A percentile compares a stretch with the other conserved stretches of the same genome.
Evolutionary conservation across 1,140 invertebrate species (phyloP).

Genomic region (Drosophila novamexicana): DNA sequence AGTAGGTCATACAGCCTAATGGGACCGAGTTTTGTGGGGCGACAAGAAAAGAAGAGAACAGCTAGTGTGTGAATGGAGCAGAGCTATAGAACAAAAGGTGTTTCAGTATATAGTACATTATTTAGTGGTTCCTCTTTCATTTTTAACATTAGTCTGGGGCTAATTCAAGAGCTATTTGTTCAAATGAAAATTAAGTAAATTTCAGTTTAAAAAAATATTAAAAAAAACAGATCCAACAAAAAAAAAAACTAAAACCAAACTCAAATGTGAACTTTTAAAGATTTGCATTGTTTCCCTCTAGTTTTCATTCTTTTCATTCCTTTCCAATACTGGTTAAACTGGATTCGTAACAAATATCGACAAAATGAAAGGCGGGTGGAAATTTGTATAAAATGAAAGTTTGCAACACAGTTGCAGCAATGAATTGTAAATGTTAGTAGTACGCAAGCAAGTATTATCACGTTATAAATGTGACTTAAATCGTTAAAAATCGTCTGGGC

Average conservation of each 20-base stretch:
- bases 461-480: conserved; percentile 48
- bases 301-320: background rate
- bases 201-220: background rate
- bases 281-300: background rate
- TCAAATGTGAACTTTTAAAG: conserved; percentile 4
- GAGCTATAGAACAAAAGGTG: background rate
- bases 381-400: conserved; percentile 31
- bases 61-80: background rate
- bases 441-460: conserved; percentile 49
- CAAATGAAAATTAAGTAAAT: background rate
- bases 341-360: background rate
- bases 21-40: background rate
- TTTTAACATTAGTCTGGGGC: too few species aligned
- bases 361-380: background rate
- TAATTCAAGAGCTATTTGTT: too few species aligned
- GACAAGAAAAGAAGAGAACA: background rate
- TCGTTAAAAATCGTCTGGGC: conserved; percentile 32
- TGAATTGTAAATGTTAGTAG: conserved; percentile 48
- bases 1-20: background rate
- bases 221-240: background rate
- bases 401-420: conserved; percentile 35
- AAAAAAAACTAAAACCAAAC: conserved; percentile 4
- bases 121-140: background rate
- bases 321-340: conserved; percentile 12
- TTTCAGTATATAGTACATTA: background rate